phyloP scores from a whole-genome alignment of 1,140 invertebrate genomes.

The Probaryconus sp. region DNA sequence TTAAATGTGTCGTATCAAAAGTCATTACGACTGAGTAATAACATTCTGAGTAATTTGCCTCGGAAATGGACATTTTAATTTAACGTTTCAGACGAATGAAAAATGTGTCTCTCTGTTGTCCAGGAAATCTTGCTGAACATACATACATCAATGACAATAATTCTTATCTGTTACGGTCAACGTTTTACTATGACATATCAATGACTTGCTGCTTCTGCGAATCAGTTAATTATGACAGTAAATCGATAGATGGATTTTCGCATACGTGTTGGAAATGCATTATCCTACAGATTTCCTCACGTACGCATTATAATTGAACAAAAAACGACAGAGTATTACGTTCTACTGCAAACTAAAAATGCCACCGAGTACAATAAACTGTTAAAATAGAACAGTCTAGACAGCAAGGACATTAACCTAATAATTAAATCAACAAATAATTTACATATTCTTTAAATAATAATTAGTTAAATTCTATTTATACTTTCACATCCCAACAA shows the following conservation, averaged over 20 bases:
- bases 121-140: slow-evolving; percentile 29
- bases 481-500: too few relatives aligned
- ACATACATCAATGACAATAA: slow-evolving; percentile 53
- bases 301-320: too few relatives aligned
- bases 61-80: slow-evolving; percentile 7
- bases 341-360: too few relatives aligned
- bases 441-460: too few relatives aligned
- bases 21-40: too few relatives aligned
- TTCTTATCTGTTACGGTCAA: slow-evolving; percentile 45
- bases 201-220: slow-evolving; percentile 56
- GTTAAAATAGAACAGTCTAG: too few relatives aligned
- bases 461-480: too few relatives aligned
- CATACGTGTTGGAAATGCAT: neutral
- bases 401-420: too few relatives aligned
- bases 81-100: slow-evolving; percentile 31
- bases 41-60: slow-evolving; percentile 16
- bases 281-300: slow-evolving; percentile 3
- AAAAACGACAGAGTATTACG: too few relatives aligned
- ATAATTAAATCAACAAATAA: too few relatives aligned
- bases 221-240: slow-evolving; percentile 59
- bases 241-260: slow-evolving; percentile 43
- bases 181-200: slow-evolving; percentile 51
- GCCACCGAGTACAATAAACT: too few relatives aligned
- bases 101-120: slow-evolving; percentile 35
- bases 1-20: too few relatives aligned